A percentile compares a stretch with the other conserved stretches of the same genome.
Evolutionary conservation across 2,113 vertebrate genomes (phyloP).

Genomic region (Psephotus haematonotus): DNA sequence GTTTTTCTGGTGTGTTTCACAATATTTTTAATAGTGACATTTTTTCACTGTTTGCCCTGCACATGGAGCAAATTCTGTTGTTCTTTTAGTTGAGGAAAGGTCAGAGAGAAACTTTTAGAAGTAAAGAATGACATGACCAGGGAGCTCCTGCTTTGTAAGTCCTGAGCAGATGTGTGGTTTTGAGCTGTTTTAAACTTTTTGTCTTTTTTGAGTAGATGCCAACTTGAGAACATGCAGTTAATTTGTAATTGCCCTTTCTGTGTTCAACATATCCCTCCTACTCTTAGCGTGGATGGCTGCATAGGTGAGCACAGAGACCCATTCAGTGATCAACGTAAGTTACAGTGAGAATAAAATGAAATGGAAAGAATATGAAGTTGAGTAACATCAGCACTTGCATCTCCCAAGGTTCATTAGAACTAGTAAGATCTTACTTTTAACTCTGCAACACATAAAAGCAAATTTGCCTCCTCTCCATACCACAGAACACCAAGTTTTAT

Average conservation of each 20-base stretch:
- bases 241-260: background rate
- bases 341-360: background rate
- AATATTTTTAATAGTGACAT: background rate
- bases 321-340: background rate
- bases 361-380: background rate
- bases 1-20: background rate
- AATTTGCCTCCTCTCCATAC: background rate
- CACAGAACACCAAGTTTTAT: background rate
- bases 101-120: background rate
- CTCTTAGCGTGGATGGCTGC: background rate
- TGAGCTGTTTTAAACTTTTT: background rate
- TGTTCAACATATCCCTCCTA: background rate
- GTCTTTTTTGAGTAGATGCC: background rate
- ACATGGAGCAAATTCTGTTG: background rate
- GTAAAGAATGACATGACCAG: background rate
- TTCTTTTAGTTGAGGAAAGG: background rate
- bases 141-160: background rate
- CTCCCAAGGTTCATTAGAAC: background rate
- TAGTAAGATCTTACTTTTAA: background rate
- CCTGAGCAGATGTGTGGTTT: background rate
- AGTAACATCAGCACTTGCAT: background rate
- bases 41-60: background rate
- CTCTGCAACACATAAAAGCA: background rate
- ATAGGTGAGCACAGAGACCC: background rate
- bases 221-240: background rate